These are phyloP conservation scores for Drosophila tristis DNA, from an alignment of 1,140 invertebrate genomes.

Conservation along the genomic window DNA sequence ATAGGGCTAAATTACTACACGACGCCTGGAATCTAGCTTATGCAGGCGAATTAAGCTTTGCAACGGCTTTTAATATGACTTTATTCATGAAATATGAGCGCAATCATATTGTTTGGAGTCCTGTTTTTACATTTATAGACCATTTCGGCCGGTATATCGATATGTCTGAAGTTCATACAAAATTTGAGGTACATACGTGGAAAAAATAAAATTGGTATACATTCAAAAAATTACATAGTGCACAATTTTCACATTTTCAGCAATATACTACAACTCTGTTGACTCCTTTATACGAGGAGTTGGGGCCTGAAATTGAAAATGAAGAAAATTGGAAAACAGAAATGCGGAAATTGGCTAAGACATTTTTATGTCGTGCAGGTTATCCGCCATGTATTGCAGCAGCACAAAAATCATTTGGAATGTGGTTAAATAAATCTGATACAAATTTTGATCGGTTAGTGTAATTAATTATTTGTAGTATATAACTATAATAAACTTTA, in stretches of 20 bases:
- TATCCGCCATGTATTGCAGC: slow-evolving; percentile 89
- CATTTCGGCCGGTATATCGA: slow-evolving; percentile 90
- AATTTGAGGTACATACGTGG: slow-evolving; percentile 87
- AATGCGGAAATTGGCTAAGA: slow-evolving; percentile 87
- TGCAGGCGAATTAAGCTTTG: slow-evolving; percentile 89
- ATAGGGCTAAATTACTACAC: slow-evolving; percentile 89
- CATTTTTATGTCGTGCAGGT: slow-evolving; percentile 89
- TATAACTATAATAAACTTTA: neutral
- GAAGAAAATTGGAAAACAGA: slow-evolving; percentile 87
- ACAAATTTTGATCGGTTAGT: slow-evolving; percentile 90
- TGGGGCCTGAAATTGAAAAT: slow-evolving; percentile 85
- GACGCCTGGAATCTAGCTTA: slow-evolving; percentile 92
- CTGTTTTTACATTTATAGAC: slow-evolving; percentile 91
- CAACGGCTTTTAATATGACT: slow-evolving; percentile 90
- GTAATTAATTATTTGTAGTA: slow-evolving; percentile 6
- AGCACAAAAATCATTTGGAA: slow-evolving; percentile 87
- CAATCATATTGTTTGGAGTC: slow-evolving; percentile 90
- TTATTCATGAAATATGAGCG: slow-evolving; percentile 89
- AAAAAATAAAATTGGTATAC: neutral
- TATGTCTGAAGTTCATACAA: slow-evolving; percentile 87
- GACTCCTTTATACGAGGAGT: slow-evolving; percentile 88
- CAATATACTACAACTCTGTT: slow-evolving; percentile 87
- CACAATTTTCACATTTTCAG: slow-evolving; percentile 81
- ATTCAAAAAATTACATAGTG: neutral
- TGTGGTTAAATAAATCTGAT: slow-evolving; percentile 88